phyloP scores from a whole-genome alignment of 2,797 vertebrate species.

The Lophius americanus region DNA sequence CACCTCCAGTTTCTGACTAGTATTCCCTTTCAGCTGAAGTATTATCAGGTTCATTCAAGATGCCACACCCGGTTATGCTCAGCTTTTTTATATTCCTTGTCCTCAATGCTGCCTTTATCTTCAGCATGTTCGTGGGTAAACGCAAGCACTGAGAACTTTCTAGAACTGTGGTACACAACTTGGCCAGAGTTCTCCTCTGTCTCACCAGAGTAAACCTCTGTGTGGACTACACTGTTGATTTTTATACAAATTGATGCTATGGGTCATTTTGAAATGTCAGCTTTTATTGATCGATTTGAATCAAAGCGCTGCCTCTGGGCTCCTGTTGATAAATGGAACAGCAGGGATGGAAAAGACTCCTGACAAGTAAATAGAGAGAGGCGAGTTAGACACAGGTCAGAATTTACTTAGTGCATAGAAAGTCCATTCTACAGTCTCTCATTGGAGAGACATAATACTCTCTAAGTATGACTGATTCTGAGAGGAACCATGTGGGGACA shows the following conservation, averaged over 20 bases:
- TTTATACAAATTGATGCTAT: constrained; percentile 13
- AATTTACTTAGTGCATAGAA: constrained; percentile 7
- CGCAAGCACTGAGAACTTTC: no score
- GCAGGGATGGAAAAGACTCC: constrained; percentile 1
- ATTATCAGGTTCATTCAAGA: no score
- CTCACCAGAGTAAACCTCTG: no score
- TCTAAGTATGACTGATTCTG: background rate
- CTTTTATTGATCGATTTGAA: constrained; percentile 22
- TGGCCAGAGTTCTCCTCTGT: no score
- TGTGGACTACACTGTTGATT: constrained; percentile 6
- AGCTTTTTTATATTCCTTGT: no score
- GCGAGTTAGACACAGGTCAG: constrained; percentile 5
- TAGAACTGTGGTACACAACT: no score
- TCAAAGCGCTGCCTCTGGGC: constrained; percentile 7
- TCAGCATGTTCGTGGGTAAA: no score
- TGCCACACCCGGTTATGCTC: no score
- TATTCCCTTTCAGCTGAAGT: no score
- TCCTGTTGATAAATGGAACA: constrained; percentile 13
- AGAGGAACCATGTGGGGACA: background rate
- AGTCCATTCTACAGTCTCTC: constrained; percentile 12
- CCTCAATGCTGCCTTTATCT: no score
- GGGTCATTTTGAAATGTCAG: constrained; percentile 24
- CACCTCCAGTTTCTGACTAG: no score
- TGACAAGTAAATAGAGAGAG: constrained; percentile 17
- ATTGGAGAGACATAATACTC: constrained; percentile 12